phyloP scores from a whole-genome alignment of 1,140 invertebrate species.

The Achatina immaculata region DNA sequence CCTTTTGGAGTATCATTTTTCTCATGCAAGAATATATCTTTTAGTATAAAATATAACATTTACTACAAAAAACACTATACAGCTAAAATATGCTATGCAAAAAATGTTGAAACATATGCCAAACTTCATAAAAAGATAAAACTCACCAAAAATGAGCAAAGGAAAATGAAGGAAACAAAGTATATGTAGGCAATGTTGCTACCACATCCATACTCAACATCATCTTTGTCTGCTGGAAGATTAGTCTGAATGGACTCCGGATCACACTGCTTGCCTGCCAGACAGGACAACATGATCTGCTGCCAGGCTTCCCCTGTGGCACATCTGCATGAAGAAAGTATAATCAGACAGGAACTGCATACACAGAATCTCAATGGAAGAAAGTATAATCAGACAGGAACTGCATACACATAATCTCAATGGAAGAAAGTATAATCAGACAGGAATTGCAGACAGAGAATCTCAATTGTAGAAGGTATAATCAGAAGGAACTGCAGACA shows the following conservation, averaged over 20 bases:
- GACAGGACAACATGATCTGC: constrained; percentile 90
- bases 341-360: background rate
- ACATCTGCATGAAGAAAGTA: constrained; percentile 80
- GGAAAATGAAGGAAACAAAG: constrained; percentile 99
- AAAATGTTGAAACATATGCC: too few relatives aligned
- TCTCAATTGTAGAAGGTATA: background rate
- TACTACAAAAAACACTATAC: too few relatives aligned
- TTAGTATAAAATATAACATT: too few relatives aligned
- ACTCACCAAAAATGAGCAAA: constrained; percentile 97
- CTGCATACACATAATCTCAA: background rate
- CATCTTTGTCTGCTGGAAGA: constrained; percentile 72
- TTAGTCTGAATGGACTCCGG: constrained; percentile 61
- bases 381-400: background rate
- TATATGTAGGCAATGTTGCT: constrained; percentile 96
- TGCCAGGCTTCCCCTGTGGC: constrained; percentile 99
- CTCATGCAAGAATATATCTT: too few relatives aligned
- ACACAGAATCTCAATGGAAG: background rate
- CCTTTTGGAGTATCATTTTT: too few relatives aligned
- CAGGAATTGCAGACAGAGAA: background rate
- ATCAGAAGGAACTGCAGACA: background rate
- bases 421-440: background rate
- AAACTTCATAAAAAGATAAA: too few relatives aligned
- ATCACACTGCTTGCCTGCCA: constrained; percentile 66
- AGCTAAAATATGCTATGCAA: too few relatives aligned
- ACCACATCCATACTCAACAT: constrained; percentile 81